Base-by-base conservation (phyloP, 2,113 vertebrate species). In the Caranx ignobilis region DNA sequence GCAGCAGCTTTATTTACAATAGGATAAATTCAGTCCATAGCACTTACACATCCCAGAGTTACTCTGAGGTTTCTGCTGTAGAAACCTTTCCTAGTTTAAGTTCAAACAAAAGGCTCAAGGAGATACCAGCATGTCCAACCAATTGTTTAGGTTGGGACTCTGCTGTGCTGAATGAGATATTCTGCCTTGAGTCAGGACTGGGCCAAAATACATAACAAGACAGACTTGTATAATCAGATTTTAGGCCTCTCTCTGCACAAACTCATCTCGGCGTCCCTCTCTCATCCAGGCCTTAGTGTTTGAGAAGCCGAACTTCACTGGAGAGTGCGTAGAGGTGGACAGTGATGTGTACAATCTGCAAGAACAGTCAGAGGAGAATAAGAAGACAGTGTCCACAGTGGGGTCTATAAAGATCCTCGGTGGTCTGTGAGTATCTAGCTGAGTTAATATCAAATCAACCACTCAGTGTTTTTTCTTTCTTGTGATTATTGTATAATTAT, bases 341-440 rank as follows among this genome's bases (percentile, higher is more conserved):
- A 84, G 88, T 0, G 96, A 97, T 2, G 71, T 96, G 72, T 92
- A 90, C 69, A 89, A 81, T 89, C 79, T 97, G 63, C 60, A 54
- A 35, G 89, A 74, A 70, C 75, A 60, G 2, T 75, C 77, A 0
- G 60, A 80, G 66, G 1, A 3, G 47, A 92, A 77, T 55, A 91
- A 37, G 75, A 93, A 69, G 61, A 83, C 45, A 0, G 32, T 97
- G 31, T 11, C 79, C 0, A 89, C 95, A 6, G 93, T 98, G 71
- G 97, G 97, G n/a, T 99, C 98, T 9, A 60, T 99, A 48, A 97
- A 97, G 93, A 94, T 99, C 8, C 91, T 96, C 0, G 94, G 95
- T 87, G 97, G 98, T 88, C 68, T 99, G 98, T 99, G 91, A 98
- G 98, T 94, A 63, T 41, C 15, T 48, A 31, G 34, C 16, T 61